Conservation (phyloP, 2,113 vertebrate genomes). For the Hiodon alosoides region DNA sequence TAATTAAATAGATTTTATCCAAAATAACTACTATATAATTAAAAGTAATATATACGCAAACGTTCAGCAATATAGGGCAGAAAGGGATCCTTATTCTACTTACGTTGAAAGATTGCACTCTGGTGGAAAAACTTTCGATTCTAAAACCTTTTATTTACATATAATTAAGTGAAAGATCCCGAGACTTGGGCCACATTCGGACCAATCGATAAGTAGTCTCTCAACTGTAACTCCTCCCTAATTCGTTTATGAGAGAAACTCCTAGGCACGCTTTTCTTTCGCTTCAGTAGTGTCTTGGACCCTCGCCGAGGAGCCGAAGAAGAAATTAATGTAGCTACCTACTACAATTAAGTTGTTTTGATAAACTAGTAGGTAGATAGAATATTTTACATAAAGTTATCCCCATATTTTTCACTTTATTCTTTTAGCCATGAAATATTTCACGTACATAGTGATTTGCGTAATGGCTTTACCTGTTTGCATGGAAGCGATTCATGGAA, state of each 20-base stretch:
- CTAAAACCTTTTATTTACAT: no score
- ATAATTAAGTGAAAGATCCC: slow-evolving; percentile 5
- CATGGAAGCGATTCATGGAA: slow-evolving; percentile 67
- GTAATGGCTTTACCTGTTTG: slow-evolving; percentile 58
- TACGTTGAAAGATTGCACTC: no score
- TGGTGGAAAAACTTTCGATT: not conserved
- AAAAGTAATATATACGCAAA: no score
- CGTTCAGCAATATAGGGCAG: no score
- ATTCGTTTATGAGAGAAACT: slow-evolving; percentile 65
- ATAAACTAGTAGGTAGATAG: not conserved
- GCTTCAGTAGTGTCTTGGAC: not conserved
- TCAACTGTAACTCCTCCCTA: slow-evolving; percentile 62
- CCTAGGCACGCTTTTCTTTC: slow-evolving; percentile 29
- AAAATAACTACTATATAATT: no score
- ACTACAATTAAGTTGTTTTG: not conserved
- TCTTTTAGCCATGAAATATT: slow-evolving; percentile 39
- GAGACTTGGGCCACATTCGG: slow-evolving; percentile 24
- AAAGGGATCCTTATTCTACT: no score
- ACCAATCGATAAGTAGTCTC: slow-evolving; percentile 59
- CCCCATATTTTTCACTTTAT: not conserved
- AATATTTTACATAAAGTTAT: not conserved
- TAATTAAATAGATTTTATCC: no score
- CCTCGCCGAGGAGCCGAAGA: not conserved
- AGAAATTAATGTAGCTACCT: not conserved
- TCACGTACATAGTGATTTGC: slow-evolving; percentile 40